Base-by-base conservation (phyloP, 2,888 invertebrate species). In the Eupithecia inturbata region DNA sequence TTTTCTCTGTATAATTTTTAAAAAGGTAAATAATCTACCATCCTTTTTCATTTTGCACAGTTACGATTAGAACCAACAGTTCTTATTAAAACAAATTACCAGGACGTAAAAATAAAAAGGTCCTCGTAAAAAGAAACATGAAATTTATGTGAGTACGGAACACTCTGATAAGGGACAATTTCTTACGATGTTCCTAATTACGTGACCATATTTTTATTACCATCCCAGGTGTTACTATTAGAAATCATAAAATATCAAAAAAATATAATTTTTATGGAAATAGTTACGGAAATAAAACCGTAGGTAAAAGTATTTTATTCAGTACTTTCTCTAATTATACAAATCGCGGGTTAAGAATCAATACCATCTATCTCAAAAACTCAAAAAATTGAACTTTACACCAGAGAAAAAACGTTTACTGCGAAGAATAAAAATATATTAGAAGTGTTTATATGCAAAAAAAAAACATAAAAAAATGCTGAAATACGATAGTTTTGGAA, bases 201-300 rank as follows among this genome's bases (percentile, higher is more conserved):
- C 73, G 71, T 75, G 74, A 68, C 71, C 64, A 76, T 76, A 76
- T 75, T 76, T 76, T 78, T 78, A 76, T 78, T 63, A 73, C 74
- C 71, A 75, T 39, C 78, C 31, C 28, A 71, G 67, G 76, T 39
- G 49, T 71, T 67, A 72, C 68, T 76, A 77, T 75, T 63, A 73
- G 70, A 45, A 62, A 62, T 62, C 62, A 28, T 28, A 6, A 31
- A 6, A 31, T 62, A 9, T 28, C 6, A 31, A 62, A 62, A 19
- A 31, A 57, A 26, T 22, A 22, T 22, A 2, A 57, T 26, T 57
- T 26, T 57, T 12, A 57, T 49, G 7, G n/a, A n/a, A 49, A n/a
- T n/a, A 22, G 1, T 53, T n/a, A 45, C 45, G 45, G 45, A 19
- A 7, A 45, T n/a, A 45, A 45, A n/a, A n/a, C 9, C 45, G 0